Base-by-base conservation (phyloP, 2,888 invertebrate genomes). In the Anticlea derivata region DNA sequence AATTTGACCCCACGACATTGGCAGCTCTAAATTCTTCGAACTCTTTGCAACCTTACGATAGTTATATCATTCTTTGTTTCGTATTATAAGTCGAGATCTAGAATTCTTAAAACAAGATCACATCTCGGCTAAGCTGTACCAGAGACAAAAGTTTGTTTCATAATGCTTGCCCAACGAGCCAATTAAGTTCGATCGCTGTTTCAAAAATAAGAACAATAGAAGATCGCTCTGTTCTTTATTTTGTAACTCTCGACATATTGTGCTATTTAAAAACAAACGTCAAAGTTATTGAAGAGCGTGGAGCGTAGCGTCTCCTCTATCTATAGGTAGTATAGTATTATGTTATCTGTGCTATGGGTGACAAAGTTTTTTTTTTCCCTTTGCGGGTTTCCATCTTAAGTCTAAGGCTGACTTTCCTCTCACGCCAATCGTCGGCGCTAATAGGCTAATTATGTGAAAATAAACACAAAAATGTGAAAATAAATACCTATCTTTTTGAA, bases 121-220 rank as follows among this genome's bases (percentile, higher is more conserved):
- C 7, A 33, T 29, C 29, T 33, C 20, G 10, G 33, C 29, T 12
- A 13, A 35, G 27, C 40, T 47, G 12, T 34, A 12, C 13, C 17
- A 7, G 38, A 38, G 34, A 50, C 45, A 45, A 44, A 22, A 23
- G 29, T 10, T 12, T 31, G 24, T 51, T 51, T 51, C 46, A 27
- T 26, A 38, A 52, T 23, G 27, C 17, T 52, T 51, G 35, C 46
- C 20, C 12, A 38, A 52, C 27, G 5, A 7, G 17, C 34, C 41
- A 47, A 50, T 53, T 51, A 51, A 39, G n/a, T 50, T 41, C 39
- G 45, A 53, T 51, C 34, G 40, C 23, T 23, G 43, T 47, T 39
- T 26, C 37, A 46, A 51, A 50, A 51, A 52, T 43, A 43, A 23
- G 45, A 58, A 54, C 59, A 59, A 59, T 56, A 51, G 48, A 53